A percentile compares a stretch with the other conserved stretches of the same genome.
Evolutionary conservation across 30 jellyfish, hydroid and myxozoan genomes (phyloP).

Genomic region (Phacellophora camtschatica): DNA sequence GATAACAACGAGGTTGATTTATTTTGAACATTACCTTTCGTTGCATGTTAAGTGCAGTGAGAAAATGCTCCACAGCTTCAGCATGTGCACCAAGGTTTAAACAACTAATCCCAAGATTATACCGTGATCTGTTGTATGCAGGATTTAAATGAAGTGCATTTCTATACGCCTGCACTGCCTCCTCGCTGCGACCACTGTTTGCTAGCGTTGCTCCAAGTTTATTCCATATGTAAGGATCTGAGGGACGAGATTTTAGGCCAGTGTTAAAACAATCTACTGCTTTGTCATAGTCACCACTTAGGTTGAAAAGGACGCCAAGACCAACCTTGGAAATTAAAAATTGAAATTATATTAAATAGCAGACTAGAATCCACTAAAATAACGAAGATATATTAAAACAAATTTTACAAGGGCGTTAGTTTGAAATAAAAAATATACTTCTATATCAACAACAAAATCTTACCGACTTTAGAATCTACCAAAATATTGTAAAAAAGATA

Average conservation of each 20-base stretch:
- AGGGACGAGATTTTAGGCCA: slow-evolving; percentile 80
- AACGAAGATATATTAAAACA: no score
- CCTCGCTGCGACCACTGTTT: slow-evolving; percentile 93
- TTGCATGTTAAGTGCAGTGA: slow-evolving; percentile 87
- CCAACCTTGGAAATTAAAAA: slow-evolving; percentile 68
- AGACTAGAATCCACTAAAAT: no score
- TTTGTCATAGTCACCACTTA: slow-evolving; percentile 83
- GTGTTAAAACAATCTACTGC: slow-evolving; percentile 94
- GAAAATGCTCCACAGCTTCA: slow-evolving; percentile 88
- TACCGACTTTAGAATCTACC: no score
- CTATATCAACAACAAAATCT: no score
- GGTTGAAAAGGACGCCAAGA: slow-evolving; percentile 84
- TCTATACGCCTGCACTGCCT: slow-evolving; percentile 89
- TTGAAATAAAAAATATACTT: no score
- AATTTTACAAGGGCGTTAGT: no score
- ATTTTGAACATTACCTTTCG: no score
- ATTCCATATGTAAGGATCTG: slow-evolving; percentile 86
- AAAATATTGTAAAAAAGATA: no score
- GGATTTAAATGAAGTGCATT: slow-evolving; percentile 84
- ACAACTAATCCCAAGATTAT: slow-evolving; percentile 94
- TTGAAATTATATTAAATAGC: no score
- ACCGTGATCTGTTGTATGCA: slow-evolving; percentile 89
- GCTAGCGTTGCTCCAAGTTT: slow-evolving; percentile 96
- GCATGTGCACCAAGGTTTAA: slow-evolving; percentile 75
- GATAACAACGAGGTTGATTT: no score